Evolutionary conservation across 2,797 vertebrate genomes (phyloP).

Genomic region (Morus bassanus): DNA sequence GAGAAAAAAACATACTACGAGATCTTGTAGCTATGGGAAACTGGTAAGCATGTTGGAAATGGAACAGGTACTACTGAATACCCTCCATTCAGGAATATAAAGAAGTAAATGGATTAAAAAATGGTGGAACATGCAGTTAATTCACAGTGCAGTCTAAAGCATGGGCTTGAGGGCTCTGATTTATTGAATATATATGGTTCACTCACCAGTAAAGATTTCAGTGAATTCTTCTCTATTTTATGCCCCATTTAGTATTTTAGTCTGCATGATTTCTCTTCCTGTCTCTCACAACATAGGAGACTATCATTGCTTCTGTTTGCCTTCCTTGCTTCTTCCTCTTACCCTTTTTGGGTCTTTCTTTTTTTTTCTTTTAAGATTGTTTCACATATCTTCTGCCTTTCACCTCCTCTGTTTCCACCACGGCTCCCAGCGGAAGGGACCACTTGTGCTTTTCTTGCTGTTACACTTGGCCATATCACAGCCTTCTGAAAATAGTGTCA

Average conservation of each 20-base stretch:
- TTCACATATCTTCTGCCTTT: not conserved
- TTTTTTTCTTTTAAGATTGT: not conserved
- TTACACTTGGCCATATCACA: not conserved
- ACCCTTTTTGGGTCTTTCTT: not conserved
- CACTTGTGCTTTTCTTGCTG: not conserved
- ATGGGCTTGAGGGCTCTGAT: not conserved
- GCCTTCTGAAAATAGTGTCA: not conserved
- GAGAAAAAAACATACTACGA: not conserved
- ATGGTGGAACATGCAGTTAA: not conserved
- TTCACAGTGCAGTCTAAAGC: not conserved
- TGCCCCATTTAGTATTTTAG: not conserved
- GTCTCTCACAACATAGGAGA: not conserved
- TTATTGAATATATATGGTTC: not conserved
- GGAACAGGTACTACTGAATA: not conserved
- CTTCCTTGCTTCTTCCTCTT: not conserved
- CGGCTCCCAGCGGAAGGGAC: not conserved
- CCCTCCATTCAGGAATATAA: not conserved
- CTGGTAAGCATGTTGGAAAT: not conserved
- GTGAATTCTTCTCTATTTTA: not conserved
- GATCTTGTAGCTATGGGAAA: not conserved
- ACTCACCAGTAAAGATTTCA: not conserved
- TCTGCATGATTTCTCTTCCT: not conserved
- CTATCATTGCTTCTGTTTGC: not conserved
- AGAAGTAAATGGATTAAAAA: not conserved
- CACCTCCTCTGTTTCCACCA: not conserved